Base-by-base conservation (phyloP, 2,888 invertebrate species). In the Himalopsyche anomala region DNA sequence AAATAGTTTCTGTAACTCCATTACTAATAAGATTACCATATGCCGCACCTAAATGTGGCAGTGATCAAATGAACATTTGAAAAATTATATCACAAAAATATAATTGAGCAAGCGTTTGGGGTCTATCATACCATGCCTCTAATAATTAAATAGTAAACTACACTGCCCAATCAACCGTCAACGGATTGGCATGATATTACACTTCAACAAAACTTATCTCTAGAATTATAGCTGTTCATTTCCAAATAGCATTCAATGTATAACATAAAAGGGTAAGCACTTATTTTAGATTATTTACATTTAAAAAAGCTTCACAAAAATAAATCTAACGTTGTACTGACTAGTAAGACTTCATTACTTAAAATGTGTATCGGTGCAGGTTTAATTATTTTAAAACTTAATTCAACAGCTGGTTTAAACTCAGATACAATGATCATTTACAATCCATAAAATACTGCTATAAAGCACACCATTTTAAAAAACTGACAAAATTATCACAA, bases 291-390 rank as follows among this genome's bases (percentile, higher is more conserved):
- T 19, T 74, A 74, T 36, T 74, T 36, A 74, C 74, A 74, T 38
- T 74, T 74, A 12, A 74, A 69, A 74, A 74, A 74, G 74, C 74
- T 74, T 74, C 74, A 74, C 74, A 74, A 36, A 74, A 74, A 74
- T 74, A 74, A 28, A 74, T 74, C 38, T 74, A 74, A 38, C 74
- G 11, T 74, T 74, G 15, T 12, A 74, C 74, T 74, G 74, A 87
- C 74, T 82, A 83, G 85, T 87, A 86, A 89, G 88, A 88, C 81
- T 89, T 88, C 88, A 89, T 89, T 89, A 89, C 89, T 89, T 88
- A 87, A 89, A 81, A 80, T 82, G 82, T 88, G 84, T 84, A 81
- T 86, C 81, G 38, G 55, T 81, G 80, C 56, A 87, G 87, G 83
- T 84, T 86, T 83, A 85, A 88, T 87, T 85, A 85, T 12, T 89